Evolutionary conservation across 2,113 vertebrate genomes (phyloP).

Genomic region (Ailuropoda melanoleuca): DNA sequence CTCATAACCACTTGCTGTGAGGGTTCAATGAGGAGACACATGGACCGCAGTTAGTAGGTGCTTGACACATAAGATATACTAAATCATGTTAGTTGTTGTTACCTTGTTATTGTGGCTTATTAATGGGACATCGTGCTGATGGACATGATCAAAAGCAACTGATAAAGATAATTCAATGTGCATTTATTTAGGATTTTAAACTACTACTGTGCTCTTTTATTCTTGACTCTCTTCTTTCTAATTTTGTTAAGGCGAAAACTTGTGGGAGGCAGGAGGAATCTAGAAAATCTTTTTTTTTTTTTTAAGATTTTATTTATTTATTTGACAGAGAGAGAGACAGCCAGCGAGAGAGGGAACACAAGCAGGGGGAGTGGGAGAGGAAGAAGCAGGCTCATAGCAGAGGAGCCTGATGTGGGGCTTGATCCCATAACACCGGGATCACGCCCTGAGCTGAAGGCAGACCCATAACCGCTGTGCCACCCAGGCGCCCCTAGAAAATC

Average conservation of each 20-base stretch:
- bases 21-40: background rate
- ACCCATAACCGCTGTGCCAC: too few relatives aligned
- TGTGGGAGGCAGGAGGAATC: background rate
- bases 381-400: too few relatives aligned
- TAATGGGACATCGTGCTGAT: constrained; percentile 22
- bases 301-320: too few relatives aligned
- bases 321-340: too few relatives aligned
- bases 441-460: too few relatives aligned
- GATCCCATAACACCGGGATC: too few relatives aligned
- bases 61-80: background rate
- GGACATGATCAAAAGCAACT: constrained; percentile 11
- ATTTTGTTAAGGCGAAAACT: constrained; percentile 32
- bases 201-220: background rate
- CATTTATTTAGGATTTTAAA: constrained; percentile 12
- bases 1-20: background rate
- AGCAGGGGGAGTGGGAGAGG: too few relatives aligned
- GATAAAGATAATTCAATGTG: background rate
- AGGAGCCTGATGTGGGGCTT: too few relatives aligned
- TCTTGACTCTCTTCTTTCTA: constrained; percentile 28
- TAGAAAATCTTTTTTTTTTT: constrained; percentile 30
- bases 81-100: background rate
- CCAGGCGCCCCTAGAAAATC: constrained; percentile 31
- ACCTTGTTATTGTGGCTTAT: background rate
- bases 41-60: background rate
- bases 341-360: too few relatives aligned